Evolutionary conservation across 2,113 vertebrate species (phyloP).

Genomic region (Phalacrocorax aristotelis): DNA sequence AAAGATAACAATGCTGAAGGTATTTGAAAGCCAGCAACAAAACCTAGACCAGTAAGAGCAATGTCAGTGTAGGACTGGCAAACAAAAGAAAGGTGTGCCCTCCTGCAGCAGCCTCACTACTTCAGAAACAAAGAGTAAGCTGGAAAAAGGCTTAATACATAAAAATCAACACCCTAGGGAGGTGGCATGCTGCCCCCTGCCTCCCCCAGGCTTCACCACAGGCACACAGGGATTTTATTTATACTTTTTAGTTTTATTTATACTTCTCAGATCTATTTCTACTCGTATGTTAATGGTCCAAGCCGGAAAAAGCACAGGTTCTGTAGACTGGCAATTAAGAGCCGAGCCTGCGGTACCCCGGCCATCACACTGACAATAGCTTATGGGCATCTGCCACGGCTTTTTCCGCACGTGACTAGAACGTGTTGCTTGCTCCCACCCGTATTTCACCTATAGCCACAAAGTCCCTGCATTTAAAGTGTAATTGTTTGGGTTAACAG

Average conservation of each 20-base stretch:
- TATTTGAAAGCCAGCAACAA: background rate
- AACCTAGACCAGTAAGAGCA: background rate
- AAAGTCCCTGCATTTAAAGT: background rate
- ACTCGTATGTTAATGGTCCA: background rate
- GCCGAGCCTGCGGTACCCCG: background rate
- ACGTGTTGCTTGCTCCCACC: rapidly evolving
- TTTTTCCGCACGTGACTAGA: rapidly evolving
- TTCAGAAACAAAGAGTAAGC: background rate
- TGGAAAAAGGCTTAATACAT: background rate
- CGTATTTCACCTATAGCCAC: background rate
- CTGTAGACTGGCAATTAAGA: background rate
- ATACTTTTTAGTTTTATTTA: background rate
- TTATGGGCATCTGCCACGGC: background rate
- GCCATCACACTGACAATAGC: background rate
- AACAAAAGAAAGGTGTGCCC: background rate
- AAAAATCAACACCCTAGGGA: conserved; percentile 1
- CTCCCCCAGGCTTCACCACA: conserved; percentile 39
- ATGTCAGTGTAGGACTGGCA: background rate
- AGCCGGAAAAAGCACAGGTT: background rate
- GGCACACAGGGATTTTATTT: background rate
- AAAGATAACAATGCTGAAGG: background rate
- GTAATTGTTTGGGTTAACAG: background rate
- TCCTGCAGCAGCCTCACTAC: background rate
- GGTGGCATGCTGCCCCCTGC: conserved; percentile 28
- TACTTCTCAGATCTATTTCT: conserved; percentile 7